A percentile compares a stretch with the other conserved stretches of the same genome.
Evolutionary conservation across 2,888 invertebrate genomes (phyloP).

Genomic region (Drosophila planitibia): DNA sequence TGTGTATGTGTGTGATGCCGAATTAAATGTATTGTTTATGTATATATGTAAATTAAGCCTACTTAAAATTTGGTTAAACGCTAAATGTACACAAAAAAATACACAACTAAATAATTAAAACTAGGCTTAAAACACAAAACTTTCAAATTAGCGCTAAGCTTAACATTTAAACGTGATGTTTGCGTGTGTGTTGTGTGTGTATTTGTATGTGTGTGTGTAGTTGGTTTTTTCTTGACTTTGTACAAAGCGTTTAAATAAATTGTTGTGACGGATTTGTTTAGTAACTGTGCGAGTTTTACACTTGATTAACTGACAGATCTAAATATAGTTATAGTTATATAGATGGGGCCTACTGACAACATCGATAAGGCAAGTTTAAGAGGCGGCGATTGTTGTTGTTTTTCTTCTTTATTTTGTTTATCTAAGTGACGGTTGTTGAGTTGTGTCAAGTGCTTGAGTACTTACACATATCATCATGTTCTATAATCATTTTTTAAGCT

Average conservation of each 20-base stretch:
- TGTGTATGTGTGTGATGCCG: slow-evolving; percentile 43
- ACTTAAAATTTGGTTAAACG: slow-evolving; percentile 78
- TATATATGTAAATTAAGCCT: slow-evolving; percentile 59
- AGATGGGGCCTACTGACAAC: slow-evolving; percentile 32
- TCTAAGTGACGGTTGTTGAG: slow-evolving; percentile 55
- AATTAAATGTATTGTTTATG: slow-evolving; percentile 56
- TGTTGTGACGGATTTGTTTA: slow-evolving; percentile 66
- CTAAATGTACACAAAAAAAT: slow-evolving; percentile 76
- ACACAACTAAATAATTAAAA: slow-evolving; percentile 69
- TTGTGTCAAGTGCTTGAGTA: slow-evolving; percentile 21
- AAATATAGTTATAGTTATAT: slow-evolving; percentile 3
- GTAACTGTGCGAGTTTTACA: slow-evolving; percentile 54
- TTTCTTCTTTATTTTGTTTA: slow-evolving; percentile 19
- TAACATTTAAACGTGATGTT: slow-evolving; percentile 58
- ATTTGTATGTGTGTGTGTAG: slow-evolving; percentile 24
- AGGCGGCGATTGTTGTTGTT: slow-evolving; percentile 65
- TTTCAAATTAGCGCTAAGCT: slow-evolving; percentile 63
- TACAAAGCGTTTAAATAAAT: slow-evolving; percentile 52
- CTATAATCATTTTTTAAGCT: slow-evolving; percentile 36
- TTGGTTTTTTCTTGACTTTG: slow-evolving; percentile 42
- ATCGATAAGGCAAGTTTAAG: slow-evolving; percentile 68
- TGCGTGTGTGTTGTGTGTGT: slow-evolving; percentile 37
- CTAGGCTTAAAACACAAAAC: slow-evolving; percentile 62
- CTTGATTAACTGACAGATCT: slow-evolving; percentile 15
- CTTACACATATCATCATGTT: slow-evolving; percentile 33